These are phyloP conservation scores for Aporophyla nigra DNA, from an alignment of 2,888 invertebrate genomes.

Conservation along the genomic window DNA sequence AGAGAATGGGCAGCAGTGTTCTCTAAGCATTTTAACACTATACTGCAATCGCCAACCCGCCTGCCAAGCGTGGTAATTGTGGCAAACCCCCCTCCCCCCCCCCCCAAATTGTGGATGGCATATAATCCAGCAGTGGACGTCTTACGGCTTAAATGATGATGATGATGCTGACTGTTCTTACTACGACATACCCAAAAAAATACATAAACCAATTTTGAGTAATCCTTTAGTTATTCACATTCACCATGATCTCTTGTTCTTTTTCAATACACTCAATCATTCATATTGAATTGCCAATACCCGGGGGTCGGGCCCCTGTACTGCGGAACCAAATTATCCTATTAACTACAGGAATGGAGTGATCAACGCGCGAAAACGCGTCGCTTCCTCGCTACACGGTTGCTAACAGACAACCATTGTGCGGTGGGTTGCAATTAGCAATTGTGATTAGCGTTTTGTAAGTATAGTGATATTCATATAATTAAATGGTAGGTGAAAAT, in stretches of 20 bases:
- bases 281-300: constrained; percentile 80
- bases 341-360: constrained; percentile 86
- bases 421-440: constrained; percentile 44
- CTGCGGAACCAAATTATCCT: constrained; percentile 86
- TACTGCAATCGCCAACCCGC: too few relatives aligned
- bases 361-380: constrained; percentile 86
- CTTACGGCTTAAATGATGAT: too few relatives aligned
- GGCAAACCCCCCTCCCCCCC: too few relatives aligned
- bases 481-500: background rate
- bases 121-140: too few relatives aligned
- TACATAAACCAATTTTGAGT: constrained; percentile 6
- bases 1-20: too few relatives aligned
- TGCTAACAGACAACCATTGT: constrained; percentile 64
- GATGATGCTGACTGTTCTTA: too few relatives aligned
- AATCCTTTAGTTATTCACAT: background rate
- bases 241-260: constrained; percentile 18
- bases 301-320: constrained; percentile 84
- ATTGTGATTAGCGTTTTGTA: constrained; percentile 17
- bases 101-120: too few relatives aligned
- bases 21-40: too few relatives aligned
- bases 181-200: background rate
- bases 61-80: too few relatives aligned
- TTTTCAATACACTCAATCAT: constrained; percentile 76
- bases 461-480: constrained; percentile 15
- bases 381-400: constrained; percentile 85